phyloP scores from a whole-genome alignment of 2,797 vertebrate species.

The Kryptopterus vitreolus region DNA sequence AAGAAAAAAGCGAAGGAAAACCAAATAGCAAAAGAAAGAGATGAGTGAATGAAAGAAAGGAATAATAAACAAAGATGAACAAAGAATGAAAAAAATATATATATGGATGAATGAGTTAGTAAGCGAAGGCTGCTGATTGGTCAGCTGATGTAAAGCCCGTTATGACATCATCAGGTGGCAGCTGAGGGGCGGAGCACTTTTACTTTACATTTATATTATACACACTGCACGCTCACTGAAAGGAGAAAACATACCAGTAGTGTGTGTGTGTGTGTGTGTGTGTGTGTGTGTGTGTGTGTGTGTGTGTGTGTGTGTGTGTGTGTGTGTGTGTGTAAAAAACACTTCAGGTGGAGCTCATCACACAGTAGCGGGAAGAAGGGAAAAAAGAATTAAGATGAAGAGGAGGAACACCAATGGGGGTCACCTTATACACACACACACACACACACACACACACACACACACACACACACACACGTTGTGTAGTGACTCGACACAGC shows the following conservation, averaged over 20 bases:
- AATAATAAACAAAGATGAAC: neutral
- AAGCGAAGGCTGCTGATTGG: neutral
- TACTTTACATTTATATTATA: neutral
- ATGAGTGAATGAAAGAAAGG: neutral
- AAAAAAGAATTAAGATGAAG: neutral
- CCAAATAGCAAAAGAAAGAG: no score
- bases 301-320: neutral
- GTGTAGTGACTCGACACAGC: neutral
- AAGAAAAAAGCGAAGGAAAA: neutral
- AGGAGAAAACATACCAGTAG: neutral
- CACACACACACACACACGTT: slow-evolving; percentile 6
- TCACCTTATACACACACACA: slow-evolving; percentile 17
- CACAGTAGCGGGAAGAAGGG: neutral
- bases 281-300: neutral
- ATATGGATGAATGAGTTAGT: no score
- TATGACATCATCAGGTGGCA: slow-evolving; percentile 4
- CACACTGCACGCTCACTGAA: neutral
- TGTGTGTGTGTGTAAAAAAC: neutral
- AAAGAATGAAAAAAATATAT: no score
- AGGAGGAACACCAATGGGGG: neutral
- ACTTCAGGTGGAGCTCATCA: neutral
- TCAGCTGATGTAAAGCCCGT: neutral
- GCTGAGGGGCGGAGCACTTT: neutral
- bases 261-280: slow-evolving; percentile 3
- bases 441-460: slow-evolving; percentile 9